Conservation (phyloP, 2,888 invertebrate species). For the Graphium colonna region DNA sequence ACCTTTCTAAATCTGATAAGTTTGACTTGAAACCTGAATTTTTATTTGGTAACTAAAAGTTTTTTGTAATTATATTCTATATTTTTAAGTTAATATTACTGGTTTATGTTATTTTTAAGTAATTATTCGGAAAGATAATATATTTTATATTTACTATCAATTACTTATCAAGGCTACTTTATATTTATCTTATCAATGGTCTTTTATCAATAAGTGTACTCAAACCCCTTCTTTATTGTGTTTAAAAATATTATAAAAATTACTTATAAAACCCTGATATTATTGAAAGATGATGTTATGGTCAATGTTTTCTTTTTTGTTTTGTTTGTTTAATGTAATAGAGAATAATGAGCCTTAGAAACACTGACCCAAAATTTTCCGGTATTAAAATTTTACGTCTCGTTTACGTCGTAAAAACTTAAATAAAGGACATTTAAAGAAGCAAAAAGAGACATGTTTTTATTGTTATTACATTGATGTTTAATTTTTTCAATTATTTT, state of each 20-base stretch:
- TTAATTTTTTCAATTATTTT: too few species aligned
- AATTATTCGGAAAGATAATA: slow-evolving; percentile 11
- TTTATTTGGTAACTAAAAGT: too few species aligned
- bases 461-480: too few species aligned
- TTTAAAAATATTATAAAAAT: not conserved
- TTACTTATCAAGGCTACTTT: slow-evolving; percentile 33
- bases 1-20: slow-evolving; percentile 65
- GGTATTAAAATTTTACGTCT: too few species aligned
- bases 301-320: not conserved
- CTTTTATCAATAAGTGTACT: slow-evolving; percentile 37
- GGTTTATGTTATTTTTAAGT: slow-evolving; percentile 19
- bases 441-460: too few species aligned
- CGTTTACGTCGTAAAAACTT: too few species aligned
- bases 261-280: not conserved
- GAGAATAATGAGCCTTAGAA: too few species aligned
- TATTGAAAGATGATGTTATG: not conserved
- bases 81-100: too few species aligned
- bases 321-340: not conserved
- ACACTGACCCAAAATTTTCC: not conserved
- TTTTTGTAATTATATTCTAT: too few species aligned
- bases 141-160: slow-evolving; percentile 5
- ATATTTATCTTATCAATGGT: slow-evolving; percentile 41
- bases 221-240: slow-evolving; percentile 24
- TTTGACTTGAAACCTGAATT: slow-evolving; percentile 28
- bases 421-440: too few species aligned